A percentile compares a stretch with the other conserved stretches of the same genome.
Conservation (phyloP, 2,113 vertebrate species). For the Cephalopholis sonnerati region DNA sequence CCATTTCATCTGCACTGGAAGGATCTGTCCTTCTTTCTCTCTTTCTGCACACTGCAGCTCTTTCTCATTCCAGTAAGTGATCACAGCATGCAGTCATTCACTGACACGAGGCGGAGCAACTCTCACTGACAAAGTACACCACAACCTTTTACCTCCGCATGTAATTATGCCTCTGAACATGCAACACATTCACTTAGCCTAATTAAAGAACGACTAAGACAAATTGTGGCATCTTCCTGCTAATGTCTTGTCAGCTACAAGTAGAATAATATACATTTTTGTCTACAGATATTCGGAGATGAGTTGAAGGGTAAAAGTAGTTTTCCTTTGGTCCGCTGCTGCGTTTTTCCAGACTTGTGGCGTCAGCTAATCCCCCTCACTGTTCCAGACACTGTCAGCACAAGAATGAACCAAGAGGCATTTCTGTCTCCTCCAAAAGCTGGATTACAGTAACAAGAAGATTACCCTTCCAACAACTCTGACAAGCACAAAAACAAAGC, state of each 20-base stretch:
- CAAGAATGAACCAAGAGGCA: conserved; percentile 56
- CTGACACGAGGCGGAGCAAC: conserved; percentile 28
- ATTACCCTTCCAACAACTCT: conserved; percentile 61
- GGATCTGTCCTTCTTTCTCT: conserved; percentile 11
- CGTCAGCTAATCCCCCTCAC: conserved; percentile 65
- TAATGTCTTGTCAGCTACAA: conserved; percentile 20
- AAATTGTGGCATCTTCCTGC: conserved; percentile 7
- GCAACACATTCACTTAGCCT: conserved; percentile 62
- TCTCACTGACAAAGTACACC: conserved; percentile 62
- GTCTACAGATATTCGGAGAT: conserved; percentile 17
- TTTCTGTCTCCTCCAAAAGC: conserved; percentile 67
- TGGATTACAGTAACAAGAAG: conserved; percentile 78
- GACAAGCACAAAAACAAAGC: conserved; percentile 61
- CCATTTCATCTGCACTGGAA: conserved; percentile 49
- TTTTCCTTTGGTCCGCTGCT: conserved; percentile 31
- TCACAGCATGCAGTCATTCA: conserved; percentile 53
- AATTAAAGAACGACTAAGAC: conserved; percentile 62
- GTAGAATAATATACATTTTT: not conserved
- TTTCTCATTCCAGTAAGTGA: conserved; percentile 74
- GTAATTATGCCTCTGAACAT: conserved; percentile 61
- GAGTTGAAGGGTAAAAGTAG: conserved; percentile 11
- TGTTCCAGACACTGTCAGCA: conserved; percentile 61
- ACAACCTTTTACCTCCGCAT: conserved; percentile 68
- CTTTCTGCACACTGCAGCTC: conserved; percentile 26
- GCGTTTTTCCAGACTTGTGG: conserved; percentile 51